Evolutionary conservation across 2,888 invertebrate species (phyloP).

Genomic region (Andrena marginata): DNA sequence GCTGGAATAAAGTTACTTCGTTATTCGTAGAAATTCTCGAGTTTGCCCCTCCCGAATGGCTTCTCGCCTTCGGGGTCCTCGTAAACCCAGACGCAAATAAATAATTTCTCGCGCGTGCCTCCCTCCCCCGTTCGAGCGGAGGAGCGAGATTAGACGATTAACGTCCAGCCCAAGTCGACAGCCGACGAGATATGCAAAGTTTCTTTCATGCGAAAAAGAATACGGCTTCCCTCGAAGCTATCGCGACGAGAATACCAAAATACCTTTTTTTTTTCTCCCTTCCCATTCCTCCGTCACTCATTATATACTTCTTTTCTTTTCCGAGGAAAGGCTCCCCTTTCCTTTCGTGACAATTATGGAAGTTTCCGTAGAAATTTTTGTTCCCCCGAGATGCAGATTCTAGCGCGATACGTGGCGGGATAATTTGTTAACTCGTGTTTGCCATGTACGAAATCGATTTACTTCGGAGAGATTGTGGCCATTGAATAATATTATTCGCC

Average conservation of each 20-base stretch:
- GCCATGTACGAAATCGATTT: not conserved
- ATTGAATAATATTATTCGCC: not conserved
- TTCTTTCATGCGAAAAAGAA: slow-evolving; percentile 63
- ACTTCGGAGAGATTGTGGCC: slow-evolving; percentile 15
- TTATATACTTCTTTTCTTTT: slow-evolving; percentile 25
- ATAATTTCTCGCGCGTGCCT: slow-evolving; percentile 70
- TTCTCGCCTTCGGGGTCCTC: slow-evolving; percentile 30
- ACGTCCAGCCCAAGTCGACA: slow-evolving; percentile 65
- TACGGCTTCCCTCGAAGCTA: slow-evolving; percentile 52
- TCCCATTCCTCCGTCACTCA: slow-evolving; percentile 3
- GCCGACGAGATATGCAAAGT: slow-evolving; percentile 69
- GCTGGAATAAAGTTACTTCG: slow-evolving; percentile 40
- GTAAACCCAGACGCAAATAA: slow-evolving; percentile 66
- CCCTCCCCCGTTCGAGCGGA: slow-evolving; percentile 33
- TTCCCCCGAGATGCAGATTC: slow-evolving; percentile 14
- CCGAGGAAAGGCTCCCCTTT: slow-evolving; percentile 40
- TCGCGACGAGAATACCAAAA: slow-evolving; percentile 59
- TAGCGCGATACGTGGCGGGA: slow-evolving; percentile 14
- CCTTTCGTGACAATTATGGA: slow-evolving; percentile 58
- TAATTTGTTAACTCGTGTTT: not conserved
- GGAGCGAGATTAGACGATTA: slow-evolving; percentile 70
- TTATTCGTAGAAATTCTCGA: slow-evolving; percentile 43
- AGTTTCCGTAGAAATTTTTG: slow-evolving; percentile 8
- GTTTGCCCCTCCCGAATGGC: slow-evolving; percentile 24
- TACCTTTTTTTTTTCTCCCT: not conserved